phyloP scores from a whole-genome alignment of 2,113 vertebrate species.

The Neofelis nebulosa region DNA sequence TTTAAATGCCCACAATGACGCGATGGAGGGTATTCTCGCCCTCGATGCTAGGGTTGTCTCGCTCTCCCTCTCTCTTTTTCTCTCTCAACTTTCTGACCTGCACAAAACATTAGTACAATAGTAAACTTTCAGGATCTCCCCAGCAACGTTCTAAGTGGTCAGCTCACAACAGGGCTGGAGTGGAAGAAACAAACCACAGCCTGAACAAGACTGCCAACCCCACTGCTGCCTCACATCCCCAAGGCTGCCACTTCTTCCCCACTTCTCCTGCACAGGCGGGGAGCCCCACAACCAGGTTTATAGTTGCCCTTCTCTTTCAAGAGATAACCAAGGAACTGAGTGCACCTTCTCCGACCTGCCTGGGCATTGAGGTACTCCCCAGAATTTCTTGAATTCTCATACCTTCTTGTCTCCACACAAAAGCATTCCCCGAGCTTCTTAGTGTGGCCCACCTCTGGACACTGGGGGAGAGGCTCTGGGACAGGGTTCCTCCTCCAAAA shows the following conservation, averaged over 20 bases:
- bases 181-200: constrained; percentile 46
- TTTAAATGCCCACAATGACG: constrained; percentile 58
- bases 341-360: background rate
- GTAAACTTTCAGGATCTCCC: constrained; percentile 74
- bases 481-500: constrained; percentile 69
- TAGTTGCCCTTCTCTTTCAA: constrained; percentile 57
- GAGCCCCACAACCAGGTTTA: constrained; percentile 65
- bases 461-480: constrained; percentile 56
- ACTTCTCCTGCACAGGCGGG: constrained; percentile 10
- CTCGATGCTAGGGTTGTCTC: background rate
- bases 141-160: constrained; percentile 64
- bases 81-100: constrained; percentile 70
- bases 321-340: constrained; percentile 44
- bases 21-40: background rate
- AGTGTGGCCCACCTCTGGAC: constrained; percentile 48
- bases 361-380: constrained; percentile 20
- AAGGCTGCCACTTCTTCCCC: constrained; percentile 52
- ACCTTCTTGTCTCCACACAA: constrained; percentile 42
- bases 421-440: constrained; percentile 57
- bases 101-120: constrained; percentile 41
- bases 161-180: constrained; percentile 34
- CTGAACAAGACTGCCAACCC: constrained; percentile 56
- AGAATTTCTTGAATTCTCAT: background rate
- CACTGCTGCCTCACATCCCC: background rate
- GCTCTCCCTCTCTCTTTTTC: background rate